Evolutionary conservation across 92 coral and sea anemone genomes (phyloP), one percentile per base, ranked within the genome.

Genomic region (Pocillopora grandis): DNA sequence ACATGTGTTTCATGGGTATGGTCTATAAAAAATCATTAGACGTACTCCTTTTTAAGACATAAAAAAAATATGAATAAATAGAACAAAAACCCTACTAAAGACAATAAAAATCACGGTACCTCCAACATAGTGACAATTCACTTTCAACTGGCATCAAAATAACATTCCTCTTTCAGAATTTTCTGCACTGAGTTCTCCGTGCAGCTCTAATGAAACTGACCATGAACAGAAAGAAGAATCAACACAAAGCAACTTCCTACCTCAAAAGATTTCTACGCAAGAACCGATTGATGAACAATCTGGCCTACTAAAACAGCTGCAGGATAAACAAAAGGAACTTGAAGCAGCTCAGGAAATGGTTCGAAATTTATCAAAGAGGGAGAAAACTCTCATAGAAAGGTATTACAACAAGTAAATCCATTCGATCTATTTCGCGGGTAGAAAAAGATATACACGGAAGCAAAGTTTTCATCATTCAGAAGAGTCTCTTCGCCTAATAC

Each of bases 341-440:
- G 86, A 92, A 52, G 80, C 81, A 64, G 94, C 99, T 23, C 90
- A 91, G 66, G 82, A 89, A 75, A 87, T 77, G 80, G 90, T 94
- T 11, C 89, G 87, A 56, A 87, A 86, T 13, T 84, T 94, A 80
- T 86, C 76, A 75, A 81, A 87, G 68, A 88, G 94, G 70, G 99
- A 96, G 84, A 85, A 84, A 77, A 90, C 87, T 76, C 80, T 96
- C 76, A 84, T 91, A 69, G 92, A 90, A 21, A 96, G 94, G 99
- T 96, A 85, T 82, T 84, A 63, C 8, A 13, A 23, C 12, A 18
- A n/a, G 42, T 31, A 20, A 71, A 71, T 56, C 21, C 11, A 56
- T 55, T 12, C 12, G 8, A 52, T 6, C 19, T 49, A 49, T 49
- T 19, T 19, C 11, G 60, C 3, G 21, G 9, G 1, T 9, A 19